These are phyloP conservation scores for Lycodopsis pacificus DNA, from an alignment of 2,797 vertebrate genomes.

Conservation along the genomic window DNA sequence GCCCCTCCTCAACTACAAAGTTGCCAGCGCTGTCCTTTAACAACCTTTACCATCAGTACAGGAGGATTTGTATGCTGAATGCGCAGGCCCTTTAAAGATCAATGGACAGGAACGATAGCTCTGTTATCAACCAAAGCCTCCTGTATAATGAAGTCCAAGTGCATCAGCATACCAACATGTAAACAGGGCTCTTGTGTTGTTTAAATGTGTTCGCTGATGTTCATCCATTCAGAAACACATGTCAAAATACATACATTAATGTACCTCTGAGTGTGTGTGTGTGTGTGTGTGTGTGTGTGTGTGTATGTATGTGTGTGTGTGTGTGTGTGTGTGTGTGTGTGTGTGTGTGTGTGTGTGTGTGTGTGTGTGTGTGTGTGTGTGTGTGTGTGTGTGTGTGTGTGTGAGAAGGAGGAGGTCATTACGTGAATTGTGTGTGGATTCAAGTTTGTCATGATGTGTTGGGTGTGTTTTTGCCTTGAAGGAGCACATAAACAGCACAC, in stretches of 20 bases:
- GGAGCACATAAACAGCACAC: slow-evolving; percentile 8
- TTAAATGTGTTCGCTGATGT: slow-evolving; percentile 27
- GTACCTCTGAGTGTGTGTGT: neutral
- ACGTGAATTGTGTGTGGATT: neutral
- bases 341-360: slow-evolving; percentile 9
- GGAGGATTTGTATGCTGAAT: slow-evolving; percentile 39
- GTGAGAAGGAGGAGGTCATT: neutral
- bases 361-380: neutral
- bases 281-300: slow-evolving; percentile 12
- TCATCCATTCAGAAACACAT: slow-evolving; percentile 44
- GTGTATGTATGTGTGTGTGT: slow-evolving; percentile 7
- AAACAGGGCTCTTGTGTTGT: slow-evolving; percentile 39
- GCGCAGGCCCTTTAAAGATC: slow-evolving; percentile 37
- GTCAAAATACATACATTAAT: slow-evolving; percentile 22
- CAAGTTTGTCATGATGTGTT: slow-evolving; percentile 10
- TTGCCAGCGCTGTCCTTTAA: slow-evolving; percentile 29
- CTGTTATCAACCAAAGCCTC: slow-evolving; percentile 41
- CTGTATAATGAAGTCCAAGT: slow-evolving; percentile 44
- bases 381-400: too few relatives aligned
- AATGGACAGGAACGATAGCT: slow-evolving; percentile 44
- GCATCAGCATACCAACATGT: slow-evolving; percentile 46
- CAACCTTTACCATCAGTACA: slow-evolving; percentile 14
- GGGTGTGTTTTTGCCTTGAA: slow-evolving; percentile 31
- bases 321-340: slow-evolving; percentile 7
- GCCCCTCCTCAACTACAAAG: neutral